Base-by-base conservation (phyloP, 2,888 invertebrate species). In the Dendrolimus pini region DNA sequence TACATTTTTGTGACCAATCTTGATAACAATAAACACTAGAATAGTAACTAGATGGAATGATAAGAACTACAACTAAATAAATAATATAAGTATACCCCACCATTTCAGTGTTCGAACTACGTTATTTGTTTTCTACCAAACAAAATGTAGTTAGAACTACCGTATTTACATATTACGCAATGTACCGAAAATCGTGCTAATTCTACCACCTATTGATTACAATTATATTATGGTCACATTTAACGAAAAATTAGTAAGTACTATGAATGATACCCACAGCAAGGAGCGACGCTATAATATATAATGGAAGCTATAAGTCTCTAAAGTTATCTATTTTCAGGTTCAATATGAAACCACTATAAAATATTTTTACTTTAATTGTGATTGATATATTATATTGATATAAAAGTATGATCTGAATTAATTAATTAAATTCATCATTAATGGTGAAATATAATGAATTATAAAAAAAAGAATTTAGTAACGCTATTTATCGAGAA, bases 71-170 rank as follows among this genome's bases (percentile, higher is more conserved):
- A 58, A 58, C 65, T 66, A 60, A 65, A 59, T 69, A 65, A 59
- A 61, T 63, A 68, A 60, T 64, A 59, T 69, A 65, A 59, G 61
- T 63, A 68, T 55, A 63, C 61, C 53, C 65, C 59, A 59, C 54
- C 61, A 62, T 52, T 56, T 62, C 69, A 77, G 72, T 69, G 61
- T 63, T 71, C 68, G 59, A 74, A 83, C 86, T 87, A 85, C 83
- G 67, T 65, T 59, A 79, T 78, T 78, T 78, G 78, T 89, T 89
- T 47, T 88, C 60, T 60, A 57, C 70, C 80, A 89, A 89, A 89
- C 78, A 85, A 78, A 75, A 70, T 75, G 79, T 89, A 89, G 84
- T 81, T 62, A 3, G 62, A 65, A 66, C 63, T 64, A 68, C 71
- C 68, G 67, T 61, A 64, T 66, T 55, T 30, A 54, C 54, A 56